These are phyloP conservation scores for Hapalemur alaotrensis DNA, from an alignment of 2,797 vertebrate genomes.

Conservation along the genomic window DNA sequence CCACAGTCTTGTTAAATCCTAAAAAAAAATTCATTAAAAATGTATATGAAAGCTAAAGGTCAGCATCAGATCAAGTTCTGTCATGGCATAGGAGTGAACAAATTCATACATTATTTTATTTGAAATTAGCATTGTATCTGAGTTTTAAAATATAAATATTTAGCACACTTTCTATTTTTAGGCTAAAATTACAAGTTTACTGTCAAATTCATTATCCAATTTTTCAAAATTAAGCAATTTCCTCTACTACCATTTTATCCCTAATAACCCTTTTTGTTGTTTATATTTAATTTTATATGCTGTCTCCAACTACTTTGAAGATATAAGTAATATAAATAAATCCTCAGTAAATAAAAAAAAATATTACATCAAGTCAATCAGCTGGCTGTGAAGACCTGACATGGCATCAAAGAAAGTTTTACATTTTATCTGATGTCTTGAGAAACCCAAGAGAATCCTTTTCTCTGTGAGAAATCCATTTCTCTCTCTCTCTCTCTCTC, in stretches of 20 bases:
- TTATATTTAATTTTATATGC: background rate
- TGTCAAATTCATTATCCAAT: background rate
- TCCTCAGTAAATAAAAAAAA: background rate
- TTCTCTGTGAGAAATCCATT: background rate
- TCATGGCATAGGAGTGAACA: background rate
- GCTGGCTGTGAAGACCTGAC: background rate
- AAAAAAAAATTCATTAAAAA: background rate
- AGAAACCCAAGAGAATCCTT: background rate
- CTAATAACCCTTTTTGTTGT: background rate
- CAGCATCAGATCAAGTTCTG: background rate
- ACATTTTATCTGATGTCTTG: background rate
- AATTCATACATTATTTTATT: conserved; percentile 30
- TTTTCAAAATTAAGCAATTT: conserved; percentile 11
- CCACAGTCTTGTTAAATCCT: background rate
- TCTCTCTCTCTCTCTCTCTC: background rate
- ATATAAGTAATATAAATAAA: background rate
- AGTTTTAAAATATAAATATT: background rate
- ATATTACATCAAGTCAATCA: background rate
- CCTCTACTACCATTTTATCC: background rate
- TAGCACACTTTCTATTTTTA: background rate
- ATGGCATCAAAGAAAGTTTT: background rate
- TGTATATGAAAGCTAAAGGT: background rate
- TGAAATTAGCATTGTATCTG: background rate
- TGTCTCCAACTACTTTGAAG: background rate
- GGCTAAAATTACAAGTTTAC: background rate